phyloP scores from a whole-genome alignment of 2,113 vertebrate genomes.

The Carollia perspicillata region DNA sequence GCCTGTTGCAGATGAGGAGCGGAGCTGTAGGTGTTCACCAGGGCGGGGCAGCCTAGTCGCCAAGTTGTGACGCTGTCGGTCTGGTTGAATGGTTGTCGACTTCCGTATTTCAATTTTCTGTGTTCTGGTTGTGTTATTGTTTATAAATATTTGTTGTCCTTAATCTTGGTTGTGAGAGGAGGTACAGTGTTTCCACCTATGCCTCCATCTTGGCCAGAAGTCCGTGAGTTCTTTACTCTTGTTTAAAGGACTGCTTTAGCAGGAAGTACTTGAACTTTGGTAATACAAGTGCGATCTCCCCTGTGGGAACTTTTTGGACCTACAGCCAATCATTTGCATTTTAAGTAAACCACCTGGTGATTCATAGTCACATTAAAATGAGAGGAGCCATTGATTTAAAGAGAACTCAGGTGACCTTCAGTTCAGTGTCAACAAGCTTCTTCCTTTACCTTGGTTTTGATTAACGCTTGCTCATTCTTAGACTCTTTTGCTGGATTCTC shows the following conservation, averaged over 20 bases:
- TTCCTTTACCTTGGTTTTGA: not conserved
- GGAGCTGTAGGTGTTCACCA: too few relatives aligned
- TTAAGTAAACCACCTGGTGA: not conserved
- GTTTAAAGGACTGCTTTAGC: not conserved
- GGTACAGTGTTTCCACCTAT: too few relatives aligned
- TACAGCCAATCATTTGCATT: not conserved
- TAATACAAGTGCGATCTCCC: not conserved
- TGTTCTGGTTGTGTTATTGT: too few relatives aligned
- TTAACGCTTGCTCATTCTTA: not conserved
- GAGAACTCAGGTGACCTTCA: not conserved
- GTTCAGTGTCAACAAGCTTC: not conserved
- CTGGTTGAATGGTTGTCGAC: too few relatives aligned
- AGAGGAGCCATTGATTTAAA: not conserved
- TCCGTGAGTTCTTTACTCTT: not conserved
- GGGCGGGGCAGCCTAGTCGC: too few relatives aligned
- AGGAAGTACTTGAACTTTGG: not conserved
- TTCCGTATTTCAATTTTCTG: too few relatives aligned
- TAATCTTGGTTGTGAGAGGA: too few relatives aligned
- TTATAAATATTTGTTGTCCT: too few relatives aligned
- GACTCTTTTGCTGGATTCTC: not conserved
- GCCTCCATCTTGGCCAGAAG: too few relatives aligned
- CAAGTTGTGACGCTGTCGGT: too few relatives aligned
- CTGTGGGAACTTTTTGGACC: not conserved
- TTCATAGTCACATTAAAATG: not conserved
- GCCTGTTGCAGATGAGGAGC: too few relatives aligned